Evolutionary conservation across 2,797 vertebrate species (phyloP), one percentile per base, ranked within the genome.

Genomic region (Paguma larvata): DNA sequence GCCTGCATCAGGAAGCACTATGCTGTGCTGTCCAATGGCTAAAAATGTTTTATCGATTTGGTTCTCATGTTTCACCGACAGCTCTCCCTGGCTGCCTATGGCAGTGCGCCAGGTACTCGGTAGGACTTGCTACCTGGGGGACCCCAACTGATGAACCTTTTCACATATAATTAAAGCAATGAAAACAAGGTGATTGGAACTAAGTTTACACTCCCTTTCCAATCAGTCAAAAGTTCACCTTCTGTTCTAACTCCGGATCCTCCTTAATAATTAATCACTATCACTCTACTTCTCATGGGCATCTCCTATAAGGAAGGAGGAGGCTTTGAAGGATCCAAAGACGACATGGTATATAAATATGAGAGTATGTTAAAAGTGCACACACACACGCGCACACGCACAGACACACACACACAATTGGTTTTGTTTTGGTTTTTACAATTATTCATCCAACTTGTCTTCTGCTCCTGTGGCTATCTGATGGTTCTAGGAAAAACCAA

Each of bases 361-460:
- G 34, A 15, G 72, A 59, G 32, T 23, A 7, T 41, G 48, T 89
- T 13, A 65, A 67, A 86, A 30, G 51, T 23, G 5, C 5, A 2
- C 19, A 8, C 5, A 46, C 5, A 11, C 51, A 13, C 51, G 1
- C 51, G 16, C 53, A 1, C 56, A 3, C 21, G 1, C 21, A 3
- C 21, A 10, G 6, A 23, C 56, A 59, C 19, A 23, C 53, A 56
- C 56, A 56, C 56, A 9, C 19, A 8, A 23, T 59, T 59, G 21
- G 27, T 56, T 21, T 21, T 14, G 56, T 48, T 72, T 72, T n/a
- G 21, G 6, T 19, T 83, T 89, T 34, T 51, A 27, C 41, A n/a
- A 9, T 62, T 13, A 65, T 27, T 78, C 51, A 19, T 10, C 34
- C 27, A 10, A 68, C 27, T 48, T 78, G 73, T 63, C 18, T 73